Base-by-base conservation (phyloP, 2,113 vertebrate genomes). In the Aptenodytes patagonicus region DNA sequence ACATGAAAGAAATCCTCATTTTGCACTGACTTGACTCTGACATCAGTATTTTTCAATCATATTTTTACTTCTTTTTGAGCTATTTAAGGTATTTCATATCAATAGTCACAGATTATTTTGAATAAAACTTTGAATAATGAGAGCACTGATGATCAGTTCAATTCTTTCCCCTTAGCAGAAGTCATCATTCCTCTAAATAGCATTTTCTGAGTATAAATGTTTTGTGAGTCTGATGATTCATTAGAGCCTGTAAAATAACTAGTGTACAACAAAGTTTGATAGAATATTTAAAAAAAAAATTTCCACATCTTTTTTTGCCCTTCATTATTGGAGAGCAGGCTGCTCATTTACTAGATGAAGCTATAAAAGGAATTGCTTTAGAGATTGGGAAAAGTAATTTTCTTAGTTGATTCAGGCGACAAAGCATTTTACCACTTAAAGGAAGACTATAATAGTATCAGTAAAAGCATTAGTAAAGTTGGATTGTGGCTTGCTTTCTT, bases 301-400 rank as follows among this genome's bases (percentile, higher is more conserved):
- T 34, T 47, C n/a, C 31, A 47, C 13, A 5, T 55, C 4, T 36
- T 62, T 89, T 82, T 86, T 76, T 80, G 9, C 20, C 64, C 87
- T 93, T 91, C 51, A 60, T 65, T 71, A 91, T 40, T 66, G 26
- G 73, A 92, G 47, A 87, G 17, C 20, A 62, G 58, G 58, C 26
- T 87, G 46, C 44, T 95, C 92, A 84, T 94, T 91, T 94, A 90
- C 72, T 36, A 92, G 83, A 89, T 68, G 81, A 66, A 62, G 65
- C 65, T 87, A 28, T 57, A 78, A 83, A 62, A 92, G 19, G 73
- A 91, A 95, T 88, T 92, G 77, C 75, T 96, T 76, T 66, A 47
- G 72, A 81, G 64, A 89, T 29, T 90, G 76, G 71, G 38, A 89
- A 84, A 95, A 95, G 84, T 77, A 90, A 95, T 96, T 93, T 96